Evolutionary conservation across 2,113 vertebrate species (phyloP), one percentile per base, ranked within the genome.

Genomic region (Caranx melampygus): DNA sequence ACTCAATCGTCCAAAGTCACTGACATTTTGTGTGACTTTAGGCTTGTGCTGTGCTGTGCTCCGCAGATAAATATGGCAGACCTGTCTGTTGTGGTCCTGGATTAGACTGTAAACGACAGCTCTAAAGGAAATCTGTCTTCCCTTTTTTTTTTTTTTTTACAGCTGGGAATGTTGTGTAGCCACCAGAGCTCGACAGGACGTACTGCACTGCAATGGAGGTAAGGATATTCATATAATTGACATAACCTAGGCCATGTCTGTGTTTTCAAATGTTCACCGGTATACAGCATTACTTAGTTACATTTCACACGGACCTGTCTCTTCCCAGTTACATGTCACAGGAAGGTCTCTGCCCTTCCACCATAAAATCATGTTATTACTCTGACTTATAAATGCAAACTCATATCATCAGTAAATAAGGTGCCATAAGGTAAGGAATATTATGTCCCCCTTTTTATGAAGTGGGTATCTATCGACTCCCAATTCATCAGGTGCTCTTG

Each of bases 141-240:
- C 40, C 40, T 49, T 9, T 5, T 31, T 62, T 40, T 72, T 57
- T 16, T 15, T 33, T 34, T 65, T 33, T 69, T 72, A 1, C 63
- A 93, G 89, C 59, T 59, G 45, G 79, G 57, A 45, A 91, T 92
- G 87, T 80, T 71, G 81, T 68, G 57, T 44, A 40, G 78, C 79
- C 61, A 59, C 20, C 67, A 58, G 52, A 68, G 20, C 51, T 55
- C 75, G 74, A 73, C 4, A 34, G 59, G 81, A 84, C 42, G 52
- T 2, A 5, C 54, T 73, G 35, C 26, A 14, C 82, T 83, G 72
- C 57, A 82, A 85, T 88, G 87, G 87, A 81, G 90, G 91, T 92
- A 76, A 85, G 78, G 20, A 52, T 2, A 4, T 20, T 11, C 58
- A 9, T 49, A 69, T 9, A 21, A 1, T 58, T 20, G 31, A 21